Evolutionary conservation across 92 coral and sea anemone genomes (phyloP), one percentile per base, ranked within the genome.

Genomic region (Umimayanthus chanpuru): DNA sequence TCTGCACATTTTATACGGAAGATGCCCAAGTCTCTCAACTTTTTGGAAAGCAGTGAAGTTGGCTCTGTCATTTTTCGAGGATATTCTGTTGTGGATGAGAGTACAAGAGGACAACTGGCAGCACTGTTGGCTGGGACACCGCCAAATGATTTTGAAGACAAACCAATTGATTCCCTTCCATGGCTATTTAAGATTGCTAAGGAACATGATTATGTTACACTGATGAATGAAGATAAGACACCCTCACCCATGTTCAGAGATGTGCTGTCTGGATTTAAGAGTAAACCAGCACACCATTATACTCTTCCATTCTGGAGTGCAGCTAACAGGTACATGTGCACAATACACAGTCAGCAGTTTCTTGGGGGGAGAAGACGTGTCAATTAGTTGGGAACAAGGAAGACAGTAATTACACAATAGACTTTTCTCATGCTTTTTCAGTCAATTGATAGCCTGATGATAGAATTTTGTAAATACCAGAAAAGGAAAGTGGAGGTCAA

Each of bases 231-330:
- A 75, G 98, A 95, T 61, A 89, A 91, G 66, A 92, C 94, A n/a
- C 90, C 83, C 61, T 91, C 95, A 43, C 91, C 93, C 9, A 85
- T 91, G 88, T 91, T 85, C 66, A 89, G 89, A 8, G 95, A 95
- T 71, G 88, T 90, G 9, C 79, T 95, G 56, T 89, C 91, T 88
- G 92, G 91, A 3, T 95, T 95, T 85, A 65, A 88, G 74, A 88
- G 78, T 4, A 89, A 91, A 15, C 98, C 96, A 4, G 73, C 90
- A 73, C 96, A 95, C 74, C 98, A 95, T 81, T 91, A 90, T 80
- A 93, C 92, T 21, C 72, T 85, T 9, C 98, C 98, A 1, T 95
- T 93, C 79, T 95, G 98, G 98, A 76, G 90, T 41, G 96, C 98
- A 73, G 93, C 87, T 1, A 90, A 91, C 91, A 88, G 92, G 95